Evolutionary conservation across 2,797 vertebrate genomes (phyloP).

Genomic region (Hippoglossus hippoglossus): DNA sequence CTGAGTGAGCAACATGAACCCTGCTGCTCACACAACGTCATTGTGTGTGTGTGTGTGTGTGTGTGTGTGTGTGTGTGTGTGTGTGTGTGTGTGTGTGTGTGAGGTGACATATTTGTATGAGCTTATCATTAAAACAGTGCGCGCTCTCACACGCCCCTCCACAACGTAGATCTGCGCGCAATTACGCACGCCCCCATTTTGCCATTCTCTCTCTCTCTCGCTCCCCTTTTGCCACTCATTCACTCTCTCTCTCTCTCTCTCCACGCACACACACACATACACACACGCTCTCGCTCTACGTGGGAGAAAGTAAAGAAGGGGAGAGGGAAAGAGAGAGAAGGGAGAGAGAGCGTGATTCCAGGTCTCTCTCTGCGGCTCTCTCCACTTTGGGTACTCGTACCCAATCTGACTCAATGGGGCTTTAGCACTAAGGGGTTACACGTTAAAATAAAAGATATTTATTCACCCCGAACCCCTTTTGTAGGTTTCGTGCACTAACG

Average conservation of each 20-base stretch:
- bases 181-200: constrained; percentile 73
- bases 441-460: constrained; percentile 77
- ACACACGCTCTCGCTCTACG: constrained; percentile 72
- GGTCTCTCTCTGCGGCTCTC: constrained; percentile 83
- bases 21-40: constrained; percentile 1
- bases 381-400: constrained; percentile 80
- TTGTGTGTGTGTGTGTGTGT: no score
- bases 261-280: constrained; percentile 53
- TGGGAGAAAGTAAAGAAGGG: constrained; percentile 82
- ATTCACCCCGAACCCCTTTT: constrained; percentile 71
- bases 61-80: neutral
- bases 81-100: neutral
- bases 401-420: constrained; percentile 84
- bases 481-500: constrained; percentile 70
- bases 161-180: constrained; percentile 54
- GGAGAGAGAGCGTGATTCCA: constrained; percentile 79
- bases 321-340: constrained; percentile 76
- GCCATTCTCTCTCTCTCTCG: constrained; percentile 44
- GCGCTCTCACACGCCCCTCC: constrained; percentile 30
- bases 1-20: neutral
- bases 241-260: constrained; percentile 39
- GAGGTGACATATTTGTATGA: constrained; percentile 30
- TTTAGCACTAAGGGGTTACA: constrained; percentile 80
- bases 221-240: constrained; percentile 28
- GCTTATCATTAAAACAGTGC: constrained; percentile 33